Conservation (phyloP, 2,113 vertebrate species). For the Triplophysa dalaica region DNA sequence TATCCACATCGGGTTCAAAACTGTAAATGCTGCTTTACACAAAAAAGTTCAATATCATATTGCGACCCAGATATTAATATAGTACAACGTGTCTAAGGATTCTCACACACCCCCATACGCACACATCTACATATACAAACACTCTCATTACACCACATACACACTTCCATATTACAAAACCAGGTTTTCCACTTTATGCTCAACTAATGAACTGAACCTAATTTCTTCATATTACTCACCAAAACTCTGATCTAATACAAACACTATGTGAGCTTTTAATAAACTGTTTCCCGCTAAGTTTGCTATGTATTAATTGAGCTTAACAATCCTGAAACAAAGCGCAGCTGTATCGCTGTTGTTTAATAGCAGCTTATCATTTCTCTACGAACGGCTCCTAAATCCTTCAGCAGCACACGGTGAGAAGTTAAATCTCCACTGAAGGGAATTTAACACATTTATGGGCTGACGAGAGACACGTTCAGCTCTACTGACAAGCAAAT, state of each 20-base stretch:
- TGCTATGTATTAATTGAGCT: slow-evolving; percentile 21
- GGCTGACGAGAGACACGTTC: slow-evolving; percentile 32
- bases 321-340: slow-evolving; percentile 22
- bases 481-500: slow-evolving; percentile 36
- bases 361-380: slow-evolving; percentile 24
- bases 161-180: slow-evolving; percentile 27
- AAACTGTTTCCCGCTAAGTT: slow-evolving; percentile 3
- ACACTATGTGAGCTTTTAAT: slow-evolving; percentile 5
- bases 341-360: background rate
- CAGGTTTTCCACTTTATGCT: background rate
- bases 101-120: background rate
- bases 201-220: slow-evolving; percentile 1
- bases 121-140: slow-evolving; percentile 20
- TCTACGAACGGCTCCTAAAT: slow-evolving; percentile 54
- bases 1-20: too few relatives aligned
- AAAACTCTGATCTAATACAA: slow-evolving; percentile 9
- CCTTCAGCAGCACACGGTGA: slow-evolving; percentile 10
- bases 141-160: background rate
- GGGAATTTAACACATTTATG: slow-evolving; percentile 41
- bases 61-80: too few relatives aligned
- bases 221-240: background rate
- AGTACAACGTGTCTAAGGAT: too few relatives aligned
- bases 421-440: slow-evolving; percentile 31
- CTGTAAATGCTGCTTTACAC: too few relatives aligned
- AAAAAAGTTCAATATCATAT: too few relatives aligned